Evolutionary conservation across 2,888 invertebrate genomes (phyloP).

Genomic region (Drosophila nr. perissopoda): DNA sequence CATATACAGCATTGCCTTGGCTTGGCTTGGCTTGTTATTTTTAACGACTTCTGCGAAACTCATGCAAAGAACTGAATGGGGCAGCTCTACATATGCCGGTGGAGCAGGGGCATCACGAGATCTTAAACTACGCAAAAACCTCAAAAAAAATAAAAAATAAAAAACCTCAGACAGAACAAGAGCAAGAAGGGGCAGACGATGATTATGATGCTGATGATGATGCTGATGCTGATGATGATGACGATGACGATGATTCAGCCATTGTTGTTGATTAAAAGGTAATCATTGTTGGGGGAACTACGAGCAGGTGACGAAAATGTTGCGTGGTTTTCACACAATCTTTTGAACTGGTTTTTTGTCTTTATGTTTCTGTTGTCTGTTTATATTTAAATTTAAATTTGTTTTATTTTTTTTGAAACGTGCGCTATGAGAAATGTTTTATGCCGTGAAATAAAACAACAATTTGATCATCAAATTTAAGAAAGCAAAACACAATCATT

Average conservation of each 20-base stretch:
- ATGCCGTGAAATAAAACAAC: neutral
- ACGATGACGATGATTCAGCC: slow-evolving; percentile 25
- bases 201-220: neutral
- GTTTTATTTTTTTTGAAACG: slow-evolving; percentile 4
- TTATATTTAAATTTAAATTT: slow-evolving; percentile 27
- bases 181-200: slow-evolving; percentile 6
- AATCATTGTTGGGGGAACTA: slow-evolving; percentile 49
- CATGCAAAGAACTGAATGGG: slow-evolving; percentile 30
- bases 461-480: slow-evolving; percentile 1
- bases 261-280: slow-evolving; percentile 21
- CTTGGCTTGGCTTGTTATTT: slow-evolving; percentile 34
- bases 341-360: slow-evolving; percentile 48
- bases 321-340: slow-evolving; percentile 58
- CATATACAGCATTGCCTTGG: neutral
- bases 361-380: neutral
- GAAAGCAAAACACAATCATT: slow-evolving; percentile 7
- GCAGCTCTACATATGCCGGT: neutral
- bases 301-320: slow-evolving; percentile 56
- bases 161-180: neutral
- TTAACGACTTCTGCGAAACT: slow-evolving; percentile 56
- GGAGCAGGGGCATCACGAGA: slow-evolving; percentile 16
- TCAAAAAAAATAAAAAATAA: neutral
- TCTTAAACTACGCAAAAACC: slow-evolving; percentile 18
- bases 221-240: slow-evolving; percentile 3
- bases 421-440: slow-evolving; percentile 18